Evolutionary conservation across 2,797 vertebrate genomes (phyloP).

Genomic region (Parauchenoglanis ngamensis): DNA sequence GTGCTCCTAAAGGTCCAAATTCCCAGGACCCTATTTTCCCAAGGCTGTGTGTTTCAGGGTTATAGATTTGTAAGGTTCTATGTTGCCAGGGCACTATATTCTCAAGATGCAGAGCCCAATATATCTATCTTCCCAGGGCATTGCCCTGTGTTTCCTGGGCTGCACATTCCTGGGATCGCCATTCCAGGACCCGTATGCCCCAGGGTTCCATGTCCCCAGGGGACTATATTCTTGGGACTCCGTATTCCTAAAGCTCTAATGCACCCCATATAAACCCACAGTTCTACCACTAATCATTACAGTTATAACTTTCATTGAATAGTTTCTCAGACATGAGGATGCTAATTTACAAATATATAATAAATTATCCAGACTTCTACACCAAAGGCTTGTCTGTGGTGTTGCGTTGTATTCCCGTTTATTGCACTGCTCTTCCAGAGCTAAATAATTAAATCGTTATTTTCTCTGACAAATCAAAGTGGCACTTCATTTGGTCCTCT

Average conservation of each 20-base stretch:
- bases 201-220: neutral
- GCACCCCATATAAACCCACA: neutral
- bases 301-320: neutral
- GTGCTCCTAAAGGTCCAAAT: neutral
- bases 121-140: neutral
- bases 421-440: neutral
- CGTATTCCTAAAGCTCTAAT: neutral
- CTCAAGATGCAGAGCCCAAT: no score
- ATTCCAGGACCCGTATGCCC: neutral
- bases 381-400: neutral
- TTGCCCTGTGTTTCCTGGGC: neutral
- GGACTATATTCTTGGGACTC: neutral
- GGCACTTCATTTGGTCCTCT: neutral
- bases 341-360: neutral
- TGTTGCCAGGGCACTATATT: no score
- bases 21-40: no score
- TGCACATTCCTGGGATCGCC: neutral
- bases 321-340: neutral
- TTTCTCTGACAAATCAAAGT: conserved; percentile 3
- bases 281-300: neutral
- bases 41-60: no score
- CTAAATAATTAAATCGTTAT: neutral
- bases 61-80: no score
- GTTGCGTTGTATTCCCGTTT: neutral
- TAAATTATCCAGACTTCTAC: neutral